Evolutionary conservation across 2,888 invertebrate species (phyloP).

Genomic region (Heliconius sara): DNA sequence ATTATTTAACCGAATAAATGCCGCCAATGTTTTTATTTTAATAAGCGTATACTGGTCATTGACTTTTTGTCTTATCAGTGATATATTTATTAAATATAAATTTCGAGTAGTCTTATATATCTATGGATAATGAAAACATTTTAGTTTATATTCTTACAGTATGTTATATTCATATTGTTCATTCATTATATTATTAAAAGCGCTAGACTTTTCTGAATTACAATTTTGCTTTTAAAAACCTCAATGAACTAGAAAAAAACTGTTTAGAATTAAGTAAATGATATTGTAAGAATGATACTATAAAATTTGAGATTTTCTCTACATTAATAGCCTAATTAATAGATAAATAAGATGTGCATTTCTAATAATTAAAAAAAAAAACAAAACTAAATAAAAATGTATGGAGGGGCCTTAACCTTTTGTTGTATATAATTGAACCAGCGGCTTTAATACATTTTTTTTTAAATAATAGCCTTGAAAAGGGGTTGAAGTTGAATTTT

Average conservation of each 20-base stretch:
- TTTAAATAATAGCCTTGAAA: too few relatives aligned
- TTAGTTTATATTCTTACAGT: background rate
- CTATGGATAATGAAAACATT: background rate
- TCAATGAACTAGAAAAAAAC: background rate
- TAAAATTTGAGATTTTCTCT: background rate
- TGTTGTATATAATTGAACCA: too few relatives aligned
- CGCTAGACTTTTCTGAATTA: background rate
- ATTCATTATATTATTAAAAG: background rate
- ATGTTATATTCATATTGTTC: background rate
- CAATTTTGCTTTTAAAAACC: background rate
- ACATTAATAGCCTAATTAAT: background rate
- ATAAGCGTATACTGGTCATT: background rate
- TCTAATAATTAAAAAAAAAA: too few relatives aligned
- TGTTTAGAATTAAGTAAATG: background rate
- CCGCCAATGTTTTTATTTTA: background rate
- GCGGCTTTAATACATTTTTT: too few relatives aligned
- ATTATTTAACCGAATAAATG: slow-evolving; percentile 2
- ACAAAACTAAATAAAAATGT: too few relatives aligned
- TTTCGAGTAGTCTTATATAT: background rate
- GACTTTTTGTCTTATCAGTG: background rate
- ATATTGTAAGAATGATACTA: background rate
- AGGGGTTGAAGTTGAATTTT: too few relatives aligned
- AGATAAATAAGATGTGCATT: too few relatives aligned
- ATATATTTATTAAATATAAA: slow-evolving; percentile 1
- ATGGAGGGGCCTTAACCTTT: too few relatives aligned